Conservation (phyloP, 2,888 invertebrate species). For the Pandemis corylana region DNA sequence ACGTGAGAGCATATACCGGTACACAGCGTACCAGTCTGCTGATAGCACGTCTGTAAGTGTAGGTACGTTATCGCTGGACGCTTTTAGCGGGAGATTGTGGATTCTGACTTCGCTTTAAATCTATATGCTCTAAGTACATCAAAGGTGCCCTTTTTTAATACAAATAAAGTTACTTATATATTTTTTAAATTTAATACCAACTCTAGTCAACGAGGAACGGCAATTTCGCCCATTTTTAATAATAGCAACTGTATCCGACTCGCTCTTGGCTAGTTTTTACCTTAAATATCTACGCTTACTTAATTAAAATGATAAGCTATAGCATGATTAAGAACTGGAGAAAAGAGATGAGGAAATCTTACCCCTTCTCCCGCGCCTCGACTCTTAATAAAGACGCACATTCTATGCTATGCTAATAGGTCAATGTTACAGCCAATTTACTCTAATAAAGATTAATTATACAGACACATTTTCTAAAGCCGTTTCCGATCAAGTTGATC, state of each 20-base stretch:
- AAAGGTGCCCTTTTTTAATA: neutral
- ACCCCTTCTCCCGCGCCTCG: too few species aligned
- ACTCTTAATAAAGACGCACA: neutral
- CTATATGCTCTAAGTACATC: constrained; percentile 17
- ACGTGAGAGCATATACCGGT: neutral
- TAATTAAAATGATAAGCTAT: too few species aligned
- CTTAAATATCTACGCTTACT: too few species aligned
- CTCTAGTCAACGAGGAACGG: too few species aligned
- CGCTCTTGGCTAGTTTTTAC: too few species aligned
- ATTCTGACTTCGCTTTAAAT: constrained; percentile 51
- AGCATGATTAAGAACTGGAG: too few species aligned
- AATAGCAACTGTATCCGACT: too few species aligned
- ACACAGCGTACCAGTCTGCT: constrained; percentile 47
- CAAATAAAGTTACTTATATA: too few species aligned
- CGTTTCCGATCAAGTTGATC: constrained; percentile 39
- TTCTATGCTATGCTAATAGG: constrained; percentile 15
- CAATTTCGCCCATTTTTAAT: too few species aligned
- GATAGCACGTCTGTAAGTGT: constrained; percentile 68
- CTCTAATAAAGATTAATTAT: constrained; percentile 33
- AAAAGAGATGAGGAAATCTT: too few species aligned
- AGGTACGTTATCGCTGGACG: constrained; percentile 74
- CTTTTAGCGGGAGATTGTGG: constrained; percentile 77
- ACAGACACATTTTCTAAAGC: constrained; percentile 38
- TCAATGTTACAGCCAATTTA: constrained; percentile 26
- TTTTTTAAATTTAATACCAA: too few species aligned